Base-by-base conservation (phyloP, 2,888 invertebrate genomes). In the Drosophila heteroneura region DNA sequence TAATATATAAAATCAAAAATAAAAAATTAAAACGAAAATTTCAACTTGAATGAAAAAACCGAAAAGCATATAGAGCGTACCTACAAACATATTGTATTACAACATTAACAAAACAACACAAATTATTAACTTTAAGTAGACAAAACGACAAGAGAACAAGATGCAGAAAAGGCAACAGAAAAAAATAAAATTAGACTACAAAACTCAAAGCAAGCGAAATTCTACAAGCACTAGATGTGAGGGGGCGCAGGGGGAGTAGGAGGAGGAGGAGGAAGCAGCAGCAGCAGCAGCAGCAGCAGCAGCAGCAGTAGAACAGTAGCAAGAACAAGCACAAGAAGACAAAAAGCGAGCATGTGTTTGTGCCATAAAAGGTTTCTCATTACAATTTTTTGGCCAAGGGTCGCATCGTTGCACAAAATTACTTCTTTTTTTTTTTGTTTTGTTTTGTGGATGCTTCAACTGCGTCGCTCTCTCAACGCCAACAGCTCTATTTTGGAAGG, bases 341-440 rank as follows among this genome's bases (percentile, higher is more conserved):
- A 80, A 81, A 85, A 88, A 82, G 83, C 82, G 71, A 83, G 85
- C 88, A 85, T 85, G 85, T 85, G 85, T 82, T 85, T 78, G 88
- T 72, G 76, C 88, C 88, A 88, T 85, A 85, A 85, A 85, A 85
- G 88, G 85, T 88, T 85, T 85, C 85, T 88, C 88, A 88, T 85
- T 85, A 85, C 85, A 88, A 80, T 85, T 81, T 57, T 87, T 87
- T 85, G 88, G 88, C 85, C 85, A 85, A 88, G 85, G 88, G 85
- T 85, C 88, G 85, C 88, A 85, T 85, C 88, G 85, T 88, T 85
- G 85, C 85, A 85, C 85, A 85, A 85, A 88, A 85, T 88, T 85
- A 88, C 85, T 85, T 85, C 69, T 81, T 83, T 70, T 64, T 56
- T 44, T 60, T 47, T 61, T 47, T 63, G 60, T 12, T 61, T 37